Percentiles rank a stretch among this genome's conserved stretches.
Conservation (phyloP, 2,888 invertebrate genomes). For the Actias luna region DNA sequence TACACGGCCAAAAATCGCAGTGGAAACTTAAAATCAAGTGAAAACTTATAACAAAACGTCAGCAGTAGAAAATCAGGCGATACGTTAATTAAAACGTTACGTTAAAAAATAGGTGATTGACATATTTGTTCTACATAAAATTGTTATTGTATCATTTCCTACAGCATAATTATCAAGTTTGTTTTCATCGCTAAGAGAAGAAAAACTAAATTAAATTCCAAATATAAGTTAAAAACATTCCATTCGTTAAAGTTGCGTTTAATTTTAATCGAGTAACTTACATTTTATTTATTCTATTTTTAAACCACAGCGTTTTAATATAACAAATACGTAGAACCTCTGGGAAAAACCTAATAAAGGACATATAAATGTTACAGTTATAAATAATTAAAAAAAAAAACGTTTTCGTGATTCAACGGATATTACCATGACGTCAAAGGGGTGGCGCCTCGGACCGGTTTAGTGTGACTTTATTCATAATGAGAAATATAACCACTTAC, state of each 20-base stretch:
- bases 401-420: slow-evolving; percentile 32
- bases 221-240: not conserved
- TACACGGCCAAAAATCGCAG: no score
- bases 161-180: not conserved
- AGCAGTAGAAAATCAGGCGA: no score
- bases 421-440: slow-evolving; percentile 38
- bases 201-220: not conserved
- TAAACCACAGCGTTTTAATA: not conserved
- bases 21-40: no score
- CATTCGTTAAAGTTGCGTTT: not conserved
- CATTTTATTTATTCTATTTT: not conserved
- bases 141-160: not conserved
- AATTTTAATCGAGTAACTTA: no score
- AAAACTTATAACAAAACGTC: no score
- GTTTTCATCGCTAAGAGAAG: not conserved
- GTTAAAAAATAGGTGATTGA: no score
- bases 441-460: slow-evolving; percentile 23
- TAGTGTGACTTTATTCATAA: not conserved
- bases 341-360: slow-evolving; percentile 1
- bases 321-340: not conserved
- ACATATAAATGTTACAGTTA: slow-evolving; percentile 1
- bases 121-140: no score
- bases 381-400: slow-evolving; percentile 11
- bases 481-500: not conserved
- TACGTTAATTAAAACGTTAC: no score